Evolutionary conservation across 2,888 invertebrate species (phyloP).

Genomic region (Hypercompe scribonia): DNA sequence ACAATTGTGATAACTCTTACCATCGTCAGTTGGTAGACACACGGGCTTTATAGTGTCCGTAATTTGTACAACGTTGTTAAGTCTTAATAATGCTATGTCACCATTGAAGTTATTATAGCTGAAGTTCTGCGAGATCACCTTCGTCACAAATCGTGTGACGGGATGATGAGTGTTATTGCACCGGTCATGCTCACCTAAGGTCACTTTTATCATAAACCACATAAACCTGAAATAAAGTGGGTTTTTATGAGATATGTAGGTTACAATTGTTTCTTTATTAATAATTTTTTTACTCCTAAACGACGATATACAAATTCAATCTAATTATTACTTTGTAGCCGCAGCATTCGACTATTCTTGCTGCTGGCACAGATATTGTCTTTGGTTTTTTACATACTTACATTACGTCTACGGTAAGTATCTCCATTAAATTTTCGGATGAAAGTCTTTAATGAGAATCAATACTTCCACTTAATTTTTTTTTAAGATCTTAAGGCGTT

Average conservation of each 20-base stretch:
- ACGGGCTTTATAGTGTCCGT: slow-evolving; percentile 93
- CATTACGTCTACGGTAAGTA: no score
- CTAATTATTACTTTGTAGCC: no score
- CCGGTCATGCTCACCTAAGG: slow-evolving; percentile 94
- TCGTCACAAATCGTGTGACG: slow-evolving; percentile 91
- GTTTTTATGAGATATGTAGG: neutral
- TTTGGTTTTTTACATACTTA: no score
- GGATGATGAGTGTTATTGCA: slow-evolving; percentile 90
- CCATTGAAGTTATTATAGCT: slow-evolving; percentile 94
- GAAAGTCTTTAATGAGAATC: no score
- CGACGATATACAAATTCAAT: no score
- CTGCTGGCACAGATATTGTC: no score
- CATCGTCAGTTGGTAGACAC: slow-evolving; percentile 90
- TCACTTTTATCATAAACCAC: slow-evolving; percentile 97
- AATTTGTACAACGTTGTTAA: slow-evolving; percentile 92
- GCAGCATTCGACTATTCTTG: no score
- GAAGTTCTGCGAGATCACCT: slow-evolving; percentile 92
- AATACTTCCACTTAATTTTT: no score
- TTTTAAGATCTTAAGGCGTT: neutral
- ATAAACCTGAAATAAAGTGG: slow-evolving; percentile 88
- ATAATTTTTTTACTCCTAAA: no score
- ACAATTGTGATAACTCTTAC: slow-evolving; percentile 65
- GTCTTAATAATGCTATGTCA: slow-evolving; percentile 92
- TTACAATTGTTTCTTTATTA: no score
- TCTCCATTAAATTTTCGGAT: no score